Conservation (phyloP, 2,113 vertebrate species). For the Sitta europaea region DNA sequence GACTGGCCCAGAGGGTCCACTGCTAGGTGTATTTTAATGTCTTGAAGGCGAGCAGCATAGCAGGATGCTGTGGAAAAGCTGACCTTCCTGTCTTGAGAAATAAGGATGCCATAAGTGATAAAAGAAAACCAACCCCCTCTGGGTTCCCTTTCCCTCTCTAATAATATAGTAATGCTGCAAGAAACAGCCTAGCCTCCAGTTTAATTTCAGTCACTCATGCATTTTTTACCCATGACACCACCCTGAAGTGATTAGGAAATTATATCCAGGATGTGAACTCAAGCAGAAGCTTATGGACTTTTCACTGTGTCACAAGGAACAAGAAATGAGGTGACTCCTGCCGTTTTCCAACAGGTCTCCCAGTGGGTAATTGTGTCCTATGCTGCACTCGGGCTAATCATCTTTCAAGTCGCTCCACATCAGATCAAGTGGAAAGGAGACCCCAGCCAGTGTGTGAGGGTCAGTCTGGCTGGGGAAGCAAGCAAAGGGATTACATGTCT, state of each 20-base stretch:
- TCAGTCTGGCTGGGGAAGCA: not conserved
- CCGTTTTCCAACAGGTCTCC: not conserved
- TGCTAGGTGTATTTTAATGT: slow-evolving; percentile 13
- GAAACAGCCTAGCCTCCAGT: not conserved
- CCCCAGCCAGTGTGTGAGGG: not conserved
- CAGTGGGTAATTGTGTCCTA: not conserved
- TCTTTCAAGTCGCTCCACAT: not conserved
- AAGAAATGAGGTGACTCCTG: not conserved
- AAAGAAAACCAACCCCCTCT: not conserved
- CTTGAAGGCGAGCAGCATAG: not conserved
- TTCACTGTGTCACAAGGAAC: not conserved
- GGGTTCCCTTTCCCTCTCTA: not conserved
- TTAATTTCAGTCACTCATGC: not conserved
- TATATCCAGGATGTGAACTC: not conserved
- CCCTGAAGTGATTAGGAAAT: slow-evolving; percentile 16
- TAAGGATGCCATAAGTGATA: not conserved
- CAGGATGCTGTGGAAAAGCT: slow-evolving; percentile 4
- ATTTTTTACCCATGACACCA: slow-evolving; percentile 17
- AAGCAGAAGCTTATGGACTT: not conserved
- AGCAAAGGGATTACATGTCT: not conserved
- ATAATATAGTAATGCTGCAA: not conserved
- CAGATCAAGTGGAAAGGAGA: not conserved
- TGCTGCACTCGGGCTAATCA: not conserved
- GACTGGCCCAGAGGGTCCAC: not conserved
- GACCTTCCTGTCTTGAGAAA: not conserved